Evolutionary conservation across 1,140 invertebrate species (phyloP).

Genomic region (Cryptotermes secundus): DNA sequence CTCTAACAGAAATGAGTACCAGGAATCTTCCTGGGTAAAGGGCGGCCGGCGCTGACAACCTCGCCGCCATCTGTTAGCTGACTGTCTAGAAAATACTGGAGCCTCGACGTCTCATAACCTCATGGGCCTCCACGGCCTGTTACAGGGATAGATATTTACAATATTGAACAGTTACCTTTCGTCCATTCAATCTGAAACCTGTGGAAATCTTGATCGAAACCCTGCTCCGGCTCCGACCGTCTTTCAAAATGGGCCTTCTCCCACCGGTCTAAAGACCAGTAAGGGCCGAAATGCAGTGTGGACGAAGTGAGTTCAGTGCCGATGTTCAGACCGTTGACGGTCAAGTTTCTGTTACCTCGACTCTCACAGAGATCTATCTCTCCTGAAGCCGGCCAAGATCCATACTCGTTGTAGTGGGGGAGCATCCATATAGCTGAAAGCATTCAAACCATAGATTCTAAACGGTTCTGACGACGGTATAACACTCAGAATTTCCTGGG

Average conservation of each 20-base stretch:
- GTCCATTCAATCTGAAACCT: conserved; percentile 60
- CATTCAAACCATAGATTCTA: conserved; percentile 6
- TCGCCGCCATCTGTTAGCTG: too few species aligned
- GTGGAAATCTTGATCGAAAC: not conserved
- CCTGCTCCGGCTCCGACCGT: not conserved
- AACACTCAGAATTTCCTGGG: too few species aligned
- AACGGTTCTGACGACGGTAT: not conserved
- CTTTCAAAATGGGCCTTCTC: conserved; percentile 22
- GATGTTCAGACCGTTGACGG: conserved; percentile 53
- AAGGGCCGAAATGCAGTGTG: conserved; percentile 33
- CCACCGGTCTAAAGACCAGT: not conserved
- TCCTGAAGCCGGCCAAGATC: conserved; percentile 56
- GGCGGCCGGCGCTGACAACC: too few species aligned
- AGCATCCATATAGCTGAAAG: conserved; percentile 58
- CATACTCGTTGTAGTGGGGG: conserved; percentile 57
- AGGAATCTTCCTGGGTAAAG: too few species aligned
- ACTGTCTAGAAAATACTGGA: too few species aligned
- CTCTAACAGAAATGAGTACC: too few species aligned
- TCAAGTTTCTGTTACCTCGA: conserved; percentile 57
- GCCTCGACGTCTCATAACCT: too few species aligned
- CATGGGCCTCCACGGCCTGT: too few species aligned
- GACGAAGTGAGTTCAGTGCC: conserved; percentile 43
- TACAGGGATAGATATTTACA: too few species aligned
- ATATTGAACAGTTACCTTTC: too few species aligned
- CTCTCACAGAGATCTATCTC: conserved; percentile 60